A percentile compares a stretch with the other conserved stretches of the same genome.
Conservation (phyloP, 2,888 invertebrate genomes). For the Selenia dentaria region DNA sequence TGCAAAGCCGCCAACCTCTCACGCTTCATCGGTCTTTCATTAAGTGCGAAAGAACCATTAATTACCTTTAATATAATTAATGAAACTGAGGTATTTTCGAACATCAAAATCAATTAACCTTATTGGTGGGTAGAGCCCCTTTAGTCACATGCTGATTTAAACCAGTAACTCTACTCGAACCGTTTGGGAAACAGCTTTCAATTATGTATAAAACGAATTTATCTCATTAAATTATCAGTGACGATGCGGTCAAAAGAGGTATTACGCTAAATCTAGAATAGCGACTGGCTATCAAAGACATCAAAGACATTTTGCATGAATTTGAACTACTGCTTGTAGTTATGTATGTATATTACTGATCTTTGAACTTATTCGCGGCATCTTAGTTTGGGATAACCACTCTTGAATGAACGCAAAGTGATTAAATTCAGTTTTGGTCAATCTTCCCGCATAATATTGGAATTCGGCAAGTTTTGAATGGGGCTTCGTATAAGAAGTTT, state of each 20-base stretch:
- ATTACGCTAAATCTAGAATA: too few species aligned
- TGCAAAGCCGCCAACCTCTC: slow-evolving; percentile 19
- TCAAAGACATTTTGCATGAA: too few species aligned
- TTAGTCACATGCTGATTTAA: slow-evolving; percentile 4
- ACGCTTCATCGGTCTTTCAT: slow-evolving; percentile 23
- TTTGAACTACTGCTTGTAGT: slow-evolving; percentile 7
- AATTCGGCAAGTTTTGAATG: slow-evolving; percentile 4
- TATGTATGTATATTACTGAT: not conserved
- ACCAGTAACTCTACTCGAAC: not conserved
- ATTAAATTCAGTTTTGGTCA: slow-evolving; percentile 20
- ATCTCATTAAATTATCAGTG: too few species aligned
- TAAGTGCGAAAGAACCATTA: slow-evolving; percentile 29
- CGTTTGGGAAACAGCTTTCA: too few species aligned
- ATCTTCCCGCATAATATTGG: slow-evolving; percentile 8
- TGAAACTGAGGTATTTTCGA: slow-evolving; percentile 29
- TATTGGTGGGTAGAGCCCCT: slow-evolving; percentile 15
- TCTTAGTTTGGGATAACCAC: slow-evolving; percentile 15
- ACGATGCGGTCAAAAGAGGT: too few species aligned
- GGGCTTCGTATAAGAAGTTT: slow-evolving; percentile 1
- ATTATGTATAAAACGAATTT: too few species aligned
- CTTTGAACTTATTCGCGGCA: slow-evolving; percentile 5
- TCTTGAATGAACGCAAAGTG: slow-evolving; percentile 15
- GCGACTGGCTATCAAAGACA: too few species aligned
- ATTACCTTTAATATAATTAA: slow-evolving; percentile 31
- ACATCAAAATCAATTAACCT: slow-evolving; percentile 28